These are phyloP conservation scores for Dendrophyllia cribrosa DNA, from an alignment of 64 coral and sea anemone species.

Conservation along the genomic window DNA sequence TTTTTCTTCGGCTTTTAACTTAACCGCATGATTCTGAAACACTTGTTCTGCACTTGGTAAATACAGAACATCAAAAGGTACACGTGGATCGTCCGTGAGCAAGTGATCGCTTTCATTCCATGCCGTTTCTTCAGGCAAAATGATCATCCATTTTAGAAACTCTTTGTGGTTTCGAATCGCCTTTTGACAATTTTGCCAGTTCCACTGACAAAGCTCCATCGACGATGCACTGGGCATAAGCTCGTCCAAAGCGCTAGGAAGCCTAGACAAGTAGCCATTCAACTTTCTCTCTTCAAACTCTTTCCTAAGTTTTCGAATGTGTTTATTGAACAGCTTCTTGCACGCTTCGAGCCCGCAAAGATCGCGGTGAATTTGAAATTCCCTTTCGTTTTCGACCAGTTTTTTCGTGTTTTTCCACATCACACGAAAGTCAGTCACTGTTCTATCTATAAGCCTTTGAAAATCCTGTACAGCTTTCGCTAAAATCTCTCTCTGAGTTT, in stretches of 20 bases:
- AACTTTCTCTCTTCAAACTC: conserved; percentile 90
- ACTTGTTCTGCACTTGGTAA: conserved; percentile 64
- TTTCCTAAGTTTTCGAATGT: conserved; percentile 84
- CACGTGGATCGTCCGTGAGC: conserved; percentile 82
- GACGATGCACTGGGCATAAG: conserved; percentile 80
- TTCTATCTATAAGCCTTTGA: conserved; percentile 92
- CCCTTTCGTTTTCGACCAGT: conserved; percentile 77
- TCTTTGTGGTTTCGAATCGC: conserved; percentile 90
- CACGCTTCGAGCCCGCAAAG: conserved; percentile 85
- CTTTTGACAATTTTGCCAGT: conserved; percentile 93
- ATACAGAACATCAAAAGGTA: conserved; percentile 86
- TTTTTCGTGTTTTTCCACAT: conserved; percentile 97
- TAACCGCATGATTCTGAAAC: conserved; percentile 84
- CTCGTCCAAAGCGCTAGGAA: conserved; percentile 93
- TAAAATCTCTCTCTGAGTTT: conserved; percentile 81
- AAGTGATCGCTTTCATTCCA: conserved; percentile 98
- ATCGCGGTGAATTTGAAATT: conserved; percentile 81
- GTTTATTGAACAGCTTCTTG: conserved; percentile 91
- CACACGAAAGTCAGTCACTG: conserved; percentile 85
- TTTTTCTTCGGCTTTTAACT: conserved; percentile 93
- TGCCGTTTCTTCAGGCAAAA: conserved; percentile 68
- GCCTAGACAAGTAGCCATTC: conserved; percentile 87
- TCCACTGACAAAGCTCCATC: conserved; percentile 88
- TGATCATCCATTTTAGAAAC: conserved; percentile 94
- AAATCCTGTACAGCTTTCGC: conserved; percentile 87